Base-by-base conservation (phyloP, 2,797 vertebrate genomes). In the Avahi laniger region DNA sequence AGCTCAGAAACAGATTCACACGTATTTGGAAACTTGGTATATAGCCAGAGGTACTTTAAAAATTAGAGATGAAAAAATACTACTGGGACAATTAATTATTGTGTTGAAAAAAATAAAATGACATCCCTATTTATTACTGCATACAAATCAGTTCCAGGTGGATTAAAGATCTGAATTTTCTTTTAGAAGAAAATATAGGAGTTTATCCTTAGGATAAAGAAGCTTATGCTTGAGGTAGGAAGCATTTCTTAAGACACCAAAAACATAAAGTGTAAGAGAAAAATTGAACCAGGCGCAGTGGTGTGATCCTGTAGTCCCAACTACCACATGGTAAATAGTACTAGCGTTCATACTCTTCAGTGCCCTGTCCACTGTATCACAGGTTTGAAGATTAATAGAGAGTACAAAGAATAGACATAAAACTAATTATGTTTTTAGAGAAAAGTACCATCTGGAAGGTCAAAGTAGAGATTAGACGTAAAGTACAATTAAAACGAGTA, bases 41-140 rank as follows among this genome's bases (percentile, higher is more conserved):
- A 59, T 93, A 46, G 48, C 43, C 57, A 95, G 72, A 90, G 43
- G 22, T 76, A 69, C 12, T 76, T 50, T 93, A 90, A 95, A 91
- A 93, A 75, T 46, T 63, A 85, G 48, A 94, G 46, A 35, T 84
- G 41, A 59, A 91, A 93, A 54, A 18, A 59, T 78, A 30, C 18
- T 89, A 43, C 57, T 69, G 43, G 59, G 48, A 73, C 43, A 75
- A 8, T 75, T 87, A 87, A 12, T 86, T 84, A 73, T 20, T 84
- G 24, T 85, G 5, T 82, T 69, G 26, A 79, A 63, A 89, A 83
- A 78, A 76, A 18, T 59, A 86, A 73, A 91, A 81, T 78, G 63
- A 20, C 35, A 73, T 83, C 11, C 17, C 48, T 93, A 0, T 84
- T 46, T 96, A 73, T 28, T 26, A 5, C 22, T 70, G 6, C 3